Percentiles rank a stretch among this genome's conserved stretches.
These are phyloP conservation scores for rabbit (Oryctolagus cuniculus) DNA, from an alignment of 2,113 vertebrate genomes.

Conservation along the genomic window mOryCun1.1 NC_091440.1:69453001-69453500, in stretches of 20 bases:
- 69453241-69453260: background rate
- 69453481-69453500: too few species aligned
- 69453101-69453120: background rate
- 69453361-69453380: too few species aligned
- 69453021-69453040: background rate
- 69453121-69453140: conserved; percentile 22
- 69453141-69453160: background rate
- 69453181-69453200: background rate
- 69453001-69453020: background rate
- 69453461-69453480: too few species aligned
- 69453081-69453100: background rate
- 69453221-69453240: conserved; percentile 48
- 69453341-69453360: too few species aligned
- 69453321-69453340: too few species aligned
- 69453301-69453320: too few species aligned
- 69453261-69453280: too few species aligned
- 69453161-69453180: background rate
- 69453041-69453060: background rate
- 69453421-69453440: too few species aligned
- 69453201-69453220: background rate
- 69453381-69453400: too few species aligned
- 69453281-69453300: too few species aligned
- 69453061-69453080: background rate
- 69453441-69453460: too few species aligned
- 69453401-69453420: too few species aligned